phyloP scores from a whole-genome alignment of 2,797 vertebrate species.

The Tauraco hartlaubi region DNA sequence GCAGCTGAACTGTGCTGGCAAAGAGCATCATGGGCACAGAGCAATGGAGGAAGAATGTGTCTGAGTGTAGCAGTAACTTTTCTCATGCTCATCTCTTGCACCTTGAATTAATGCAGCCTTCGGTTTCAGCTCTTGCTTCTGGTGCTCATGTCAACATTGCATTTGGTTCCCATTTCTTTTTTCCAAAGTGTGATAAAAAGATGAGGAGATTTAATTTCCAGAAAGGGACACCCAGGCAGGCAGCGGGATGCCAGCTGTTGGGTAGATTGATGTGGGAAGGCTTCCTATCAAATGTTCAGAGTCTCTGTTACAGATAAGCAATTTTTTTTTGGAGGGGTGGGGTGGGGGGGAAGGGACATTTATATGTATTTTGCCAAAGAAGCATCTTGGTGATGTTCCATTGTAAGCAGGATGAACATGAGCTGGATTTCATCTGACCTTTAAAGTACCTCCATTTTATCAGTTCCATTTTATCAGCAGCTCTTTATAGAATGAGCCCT shows the following conservation, averaged over 20 bases:
- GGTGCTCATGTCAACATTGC: neutral
- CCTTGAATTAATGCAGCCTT: neutral
- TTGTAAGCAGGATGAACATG: conserved; percentile 31
- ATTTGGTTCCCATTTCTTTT: neutral
- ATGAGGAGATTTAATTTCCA: conserved; percentile 45
- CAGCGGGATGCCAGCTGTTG: neutral
- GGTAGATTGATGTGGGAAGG: conserved; percentile 39
- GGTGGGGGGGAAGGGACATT: no score
- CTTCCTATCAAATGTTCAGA: conserved; percentile 33
- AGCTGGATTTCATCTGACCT: conserved; percentile 69
- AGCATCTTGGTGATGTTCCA: conserved; percentile 23
- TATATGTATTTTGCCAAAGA: neutral
- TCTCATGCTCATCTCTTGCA: neutral
- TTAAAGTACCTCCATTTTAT: conserved; percentile 72
- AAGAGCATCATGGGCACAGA: neutral
- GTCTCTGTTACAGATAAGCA: conserved; percentile 11
- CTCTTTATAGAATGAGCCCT: conserved; percentile 26
- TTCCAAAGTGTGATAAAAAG: conserved; percentile 12
- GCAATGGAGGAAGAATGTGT: neutral
- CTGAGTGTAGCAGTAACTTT: neutral
- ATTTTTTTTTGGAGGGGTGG: neutral
- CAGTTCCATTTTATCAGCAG: conserved; percentile 39
- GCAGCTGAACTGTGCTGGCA: neutral
- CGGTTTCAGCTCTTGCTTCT: neutral
- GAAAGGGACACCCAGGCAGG: neutral